Evolutionary conservation across 1,140 invertebrate species (phyloP), one percentile per base, ranked within the genome.

Genomic region (Saccostrea glomerata): DNA sequence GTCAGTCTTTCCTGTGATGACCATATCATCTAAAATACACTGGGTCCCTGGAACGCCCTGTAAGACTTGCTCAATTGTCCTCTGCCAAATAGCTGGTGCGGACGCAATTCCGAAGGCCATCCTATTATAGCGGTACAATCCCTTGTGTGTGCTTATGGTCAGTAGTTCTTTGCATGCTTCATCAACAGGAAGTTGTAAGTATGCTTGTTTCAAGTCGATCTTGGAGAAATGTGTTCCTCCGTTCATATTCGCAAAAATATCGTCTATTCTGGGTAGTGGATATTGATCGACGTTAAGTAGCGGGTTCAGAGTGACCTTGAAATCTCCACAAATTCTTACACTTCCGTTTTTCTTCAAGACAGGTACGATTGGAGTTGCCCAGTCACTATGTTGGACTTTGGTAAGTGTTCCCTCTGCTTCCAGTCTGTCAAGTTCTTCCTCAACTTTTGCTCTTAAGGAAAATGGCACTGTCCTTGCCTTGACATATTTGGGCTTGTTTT

Each of bases 21-120:
- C 66, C 63, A 90, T 91, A 25, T 90, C 88, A 77, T 90, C 91
- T 15, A 88, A 66, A 15, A 87, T 25, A 25, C 84, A 86, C 40
- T 84, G 82, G 9, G 82, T 82, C 23, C 87, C 54, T 13, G 94
- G 93, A 88, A 91, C 36, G 23, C 89, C 90, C 85, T 82, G 55
- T 40, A 96, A 89, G 9, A 94, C 63, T 87, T 93, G 89, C 58
- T 95, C 94, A 47, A 96, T 95, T 36, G 95, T 92, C 87, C 93
- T 56, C 89, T 96, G 95, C 88, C 96, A 96, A 85, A 95, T 94
- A 30, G 93, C 90, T 40, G 95, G 95, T 1, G 95, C 95, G 12
- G 93, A 94, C 88, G 95, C 93, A n/a, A 96, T 94, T 13, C 95
- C 95, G 93, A 96, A 96, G 7, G 85, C n/a, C 56, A 96, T 86